Conservation (phyloP, 2,888 invertebrate species). For the Alsophila aescularia region DNA sequence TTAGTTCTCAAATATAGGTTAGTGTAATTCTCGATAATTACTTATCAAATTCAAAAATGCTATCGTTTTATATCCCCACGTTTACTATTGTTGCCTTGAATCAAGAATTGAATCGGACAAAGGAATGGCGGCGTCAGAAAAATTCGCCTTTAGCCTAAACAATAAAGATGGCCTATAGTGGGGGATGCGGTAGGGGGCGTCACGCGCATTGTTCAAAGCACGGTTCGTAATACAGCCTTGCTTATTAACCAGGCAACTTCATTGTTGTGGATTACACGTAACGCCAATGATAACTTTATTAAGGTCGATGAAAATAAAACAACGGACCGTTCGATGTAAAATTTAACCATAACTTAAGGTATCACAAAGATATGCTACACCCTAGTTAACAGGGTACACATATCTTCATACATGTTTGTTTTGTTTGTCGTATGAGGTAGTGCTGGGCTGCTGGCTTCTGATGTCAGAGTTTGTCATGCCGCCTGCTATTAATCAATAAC, state of each 20-base stretch:
- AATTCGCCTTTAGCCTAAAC: constrained; percentile 49
- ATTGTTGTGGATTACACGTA: constrained; percentile 23
- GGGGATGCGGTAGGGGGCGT: constrained; percentile 39
- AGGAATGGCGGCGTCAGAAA: constrained; percentile 48
- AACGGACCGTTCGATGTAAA: background rate
- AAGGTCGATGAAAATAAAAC: background rate
- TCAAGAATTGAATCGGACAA: constrained; percentile 54
- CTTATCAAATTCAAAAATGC: constrained; percentile 32
- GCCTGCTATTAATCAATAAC: no score
- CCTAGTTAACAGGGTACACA: no score
- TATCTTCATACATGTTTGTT: no score
- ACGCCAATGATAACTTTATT: constrained; percentile 14
- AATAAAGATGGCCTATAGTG: constrained; percentile 47
- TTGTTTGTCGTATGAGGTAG: no score
- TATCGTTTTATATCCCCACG: constrained; percentile 34
- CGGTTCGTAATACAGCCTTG: constrained; percentile 24
- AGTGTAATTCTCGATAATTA: constrained; percentile 10
- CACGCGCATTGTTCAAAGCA: constrained; percentile 47
- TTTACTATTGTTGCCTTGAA: constrained; percentile 45
- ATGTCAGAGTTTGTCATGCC: no score
- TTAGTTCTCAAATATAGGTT: background rate
- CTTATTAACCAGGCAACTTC: constrained; percentile 16
- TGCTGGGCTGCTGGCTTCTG: no score
- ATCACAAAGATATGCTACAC: no score
- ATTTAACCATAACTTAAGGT: no score